Evolutionary conservation across 2,113 vertebrate species (phyloP).

Genomic region (Dromiciops gliroides): DNA sequence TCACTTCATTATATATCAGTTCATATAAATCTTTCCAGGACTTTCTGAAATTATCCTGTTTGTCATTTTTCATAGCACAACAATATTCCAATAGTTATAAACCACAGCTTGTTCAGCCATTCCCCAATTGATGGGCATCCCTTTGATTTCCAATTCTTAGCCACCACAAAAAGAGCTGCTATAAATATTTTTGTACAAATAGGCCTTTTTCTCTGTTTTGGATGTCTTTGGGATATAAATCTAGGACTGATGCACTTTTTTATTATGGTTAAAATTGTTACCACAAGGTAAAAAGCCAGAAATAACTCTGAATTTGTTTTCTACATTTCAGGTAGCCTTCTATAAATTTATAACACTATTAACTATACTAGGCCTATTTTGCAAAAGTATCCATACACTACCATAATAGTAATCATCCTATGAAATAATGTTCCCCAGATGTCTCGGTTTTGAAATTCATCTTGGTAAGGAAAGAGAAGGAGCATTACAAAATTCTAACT

Average conservation of each 20-base stretch:
- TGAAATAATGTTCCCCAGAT: background rate
- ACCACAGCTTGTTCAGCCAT: too few species aligned
- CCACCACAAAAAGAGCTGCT: too few species aligned
- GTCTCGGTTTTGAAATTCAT: background rate
- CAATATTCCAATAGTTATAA: too few species aligned
- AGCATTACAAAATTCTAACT: background rate
- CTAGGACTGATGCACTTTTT: background rate
- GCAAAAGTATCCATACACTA: background rate
- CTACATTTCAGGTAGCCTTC: background rate
- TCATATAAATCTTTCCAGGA: too few species aligned
- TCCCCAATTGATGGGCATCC: too few species aligned
- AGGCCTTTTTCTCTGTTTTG: too few species aligned
- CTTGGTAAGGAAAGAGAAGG: background rate
- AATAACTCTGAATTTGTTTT: background rate
- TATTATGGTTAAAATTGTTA: background rate
- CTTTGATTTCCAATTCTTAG: too few species aligned
- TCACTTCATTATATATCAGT: too few species aligned
- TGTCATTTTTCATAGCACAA: too few species aligned
- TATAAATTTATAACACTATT: background rate
- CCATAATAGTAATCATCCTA: background rate
- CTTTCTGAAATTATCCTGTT: too few species aligned
- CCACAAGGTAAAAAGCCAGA: background rate
- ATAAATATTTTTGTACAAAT: too few species aligned
- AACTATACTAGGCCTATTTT: accelerated
- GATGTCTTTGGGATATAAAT: too few species aligned